These are phyloP conservation scores for Colletes gigas DNA, from an alignment of 1,140 invertebrate species.

Conservation along the genomic window DNA sequence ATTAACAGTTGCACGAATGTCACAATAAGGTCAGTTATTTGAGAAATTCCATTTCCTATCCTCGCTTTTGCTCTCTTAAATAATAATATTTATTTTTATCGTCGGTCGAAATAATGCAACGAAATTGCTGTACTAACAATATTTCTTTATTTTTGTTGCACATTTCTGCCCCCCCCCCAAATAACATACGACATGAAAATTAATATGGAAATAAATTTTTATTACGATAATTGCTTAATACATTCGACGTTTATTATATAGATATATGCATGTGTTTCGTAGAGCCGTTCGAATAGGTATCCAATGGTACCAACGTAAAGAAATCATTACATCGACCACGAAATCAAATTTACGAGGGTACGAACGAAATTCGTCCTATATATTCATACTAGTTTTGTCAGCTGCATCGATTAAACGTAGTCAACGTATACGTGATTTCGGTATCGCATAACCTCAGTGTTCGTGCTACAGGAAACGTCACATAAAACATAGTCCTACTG, in stretches of 20 bases:
- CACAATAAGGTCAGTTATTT: neutral
- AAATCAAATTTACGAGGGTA: conserved; percentile 7
- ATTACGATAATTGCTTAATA: no score
- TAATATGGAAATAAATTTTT: no score
- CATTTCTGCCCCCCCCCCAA: no score
- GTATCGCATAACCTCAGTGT: conserved; percentile 38
- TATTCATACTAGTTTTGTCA: conserved; percentile 28
- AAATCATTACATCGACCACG: neutral
- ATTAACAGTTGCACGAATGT: neutral
- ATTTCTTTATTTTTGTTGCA: neutral
- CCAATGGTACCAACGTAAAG: neutral
- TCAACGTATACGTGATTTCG: conserved; percentile 30
- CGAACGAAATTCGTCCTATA: conserved; percentile 12
- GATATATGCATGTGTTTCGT: no score
- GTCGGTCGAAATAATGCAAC: neutral
- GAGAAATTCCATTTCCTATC: neutral
- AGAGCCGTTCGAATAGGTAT: neutral
- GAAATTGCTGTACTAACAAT: neutral
- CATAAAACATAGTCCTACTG: conserved; percentile 27
- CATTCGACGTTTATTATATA: no score
- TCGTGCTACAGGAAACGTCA: conserved; percentile 19
- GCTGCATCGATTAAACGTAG: conserved; percentile 42
- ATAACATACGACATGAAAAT: no score
- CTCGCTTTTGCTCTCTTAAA: no score
- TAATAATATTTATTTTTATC: no score